Evolutionary conservation across 1,140 invertebrate genomes (phyloP), one percentile per base, ranked within the genome.

Genomic region (Latrodectus geometricus): DNA sequence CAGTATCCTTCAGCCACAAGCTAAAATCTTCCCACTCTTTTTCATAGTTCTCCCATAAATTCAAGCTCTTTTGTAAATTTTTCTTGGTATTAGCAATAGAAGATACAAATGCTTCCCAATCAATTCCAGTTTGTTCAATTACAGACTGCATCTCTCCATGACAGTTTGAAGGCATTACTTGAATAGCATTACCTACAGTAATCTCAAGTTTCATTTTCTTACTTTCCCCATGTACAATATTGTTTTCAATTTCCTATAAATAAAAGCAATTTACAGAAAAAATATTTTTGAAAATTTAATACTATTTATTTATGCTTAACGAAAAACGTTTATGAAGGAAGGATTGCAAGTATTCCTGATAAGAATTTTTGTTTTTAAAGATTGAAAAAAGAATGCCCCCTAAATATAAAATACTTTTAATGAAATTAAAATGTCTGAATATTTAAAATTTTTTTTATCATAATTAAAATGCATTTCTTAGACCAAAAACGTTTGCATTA

Each of bases 1-100:
- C 97, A 87, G 94, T 95, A 75, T 96, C 95, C 90, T 96, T 96
- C n/a, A 99, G 90, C 96, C 96, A 97, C 2, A 94, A 92, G 0
- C 94, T 93, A 11, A 97, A 92, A 85, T 93, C 93, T 89, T 98
- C 96, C 76, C 95, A 94, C 20, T 94, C 91, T 4, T 92, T 90
- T 90, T 98, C 96, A 90, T 97, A 97, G 83, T 94, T 93, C 87
- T 95, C 93, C 95, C 96, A 97, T 9, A 96, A 91, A 66, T 93
- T 93, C 48, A 97, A 94, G 89, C 95, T 95, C 72, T 94, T 92
- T 89, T 95, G 93, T 0, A 97, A 90, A 73, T 94, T 91, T 9
- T 92, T 91, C 89, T 95, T 95, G 35, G 95, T 96, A 89, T 93
- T 93, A 21, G 92, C 90, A 89, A 94, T 95, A 86, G 93, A 94